Evolutionary conservation across 2,797 vertebrate genomes (phyloP).

Genomic region (Meriones psammophilus): DNA sequence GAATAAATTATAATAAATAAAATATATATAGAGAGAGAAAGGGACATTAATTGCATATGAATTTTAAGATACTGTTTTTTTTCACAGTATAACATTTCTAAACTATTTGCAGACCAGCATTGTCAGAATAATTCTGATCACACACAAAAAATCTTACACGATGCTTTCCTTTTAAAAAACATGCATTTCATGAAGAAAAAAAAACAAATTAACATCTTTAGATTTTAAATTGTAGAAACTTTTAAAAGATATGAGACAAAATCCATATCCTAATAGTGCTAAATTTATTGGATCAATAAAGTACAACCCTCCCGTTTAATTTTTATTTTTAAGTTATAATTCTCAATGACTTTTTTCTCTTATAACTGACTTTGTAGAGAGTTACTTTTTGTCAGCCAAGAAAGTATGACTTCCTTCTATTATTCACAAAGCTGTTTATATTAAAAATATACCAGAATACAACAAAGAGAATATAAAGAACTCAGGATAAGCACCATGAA

Average conservation of each 20-base stretch:
- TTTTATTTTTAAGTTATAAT: conserved; percentile 63
- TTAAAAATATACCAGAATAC: background rate
- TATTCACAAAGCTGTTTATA: conserved; percentile 39
- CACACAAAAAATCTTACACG: conserved; percentile 39
- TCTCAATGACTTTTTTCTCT: conserved; percentile 47
- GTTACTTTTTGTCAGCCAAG: conserved; percentile 51
- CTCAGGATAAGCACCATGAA: conserved; percentile 25
- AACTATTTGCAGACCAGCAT: background rate
- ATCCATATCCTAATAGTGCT: conserved; percentile 40
- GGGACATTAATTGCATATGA: conserved; percentile 30
- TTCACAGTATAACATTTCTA: conserved; percentile 42
- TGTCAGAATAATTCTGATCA: conserved; percentile 53
- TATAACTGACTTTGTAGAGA: conserved; percentile 61
- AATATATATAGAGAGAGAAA: conserved; percentile 6
- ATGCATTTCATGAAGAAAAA: conserved; percentile 30
- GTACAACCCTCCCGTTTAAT: conserved; percentile 11
- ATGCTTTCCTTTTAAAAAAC: conserved; percentile 4
- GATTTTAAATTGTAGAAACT: conserved; percentile 47
- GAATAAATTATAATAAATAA: no score
- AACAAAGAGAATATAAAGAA: background rate
- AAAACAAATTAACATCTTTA: conserved; percentile 36
- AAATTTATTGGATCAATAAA: conserved; percentile 42
- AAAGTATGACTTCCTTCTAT: conserved; percentile 41
- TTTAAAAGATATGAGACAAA: conserved; percentile 38
- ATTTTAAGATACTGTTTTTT: conserved; percentile 54